Evolutionary conservation across 2,888 invertebrate species (phyloP).

Genomic region (Tetrapedia diversipes): DNA sequence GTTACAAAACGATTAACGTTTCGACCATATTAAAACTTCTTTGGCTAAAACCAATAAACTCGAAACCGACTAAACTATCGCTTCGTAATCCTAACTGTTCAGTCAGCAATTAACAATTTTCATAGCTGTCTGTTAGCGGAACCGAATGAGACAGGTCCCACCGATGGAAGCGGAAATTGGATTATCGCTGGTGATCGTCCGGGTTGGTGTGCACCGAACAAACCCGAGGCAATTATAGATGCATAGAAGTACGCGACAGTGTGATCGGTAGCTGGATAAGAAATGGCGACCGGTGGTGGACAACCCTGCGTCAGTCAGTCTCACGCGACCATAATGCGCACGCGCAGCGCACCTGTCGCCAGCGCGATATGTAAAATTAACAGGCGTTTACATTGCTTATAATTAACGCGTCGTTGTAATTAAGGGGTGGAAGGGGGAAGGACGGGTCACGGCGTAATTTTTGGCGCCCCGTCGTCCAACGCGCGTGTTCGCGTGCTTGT

Average conservation of each 20-base stretch:
- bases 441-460: constrained; percentile 27
- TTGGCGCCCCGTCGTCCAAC: background rate
- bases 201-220: constrained; percentile 39
- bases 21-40: no score
- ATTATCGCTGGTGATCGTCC: constrained; percentile 57
- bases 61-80: no score
- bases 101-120: constrained; percentile 13
- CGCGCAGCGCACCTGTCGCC: constrained; percentile 56
- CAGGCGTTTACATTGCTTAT: constrained; percentile 35
- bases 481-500: no score
- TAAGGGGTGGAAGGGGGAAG: constrained; percentile 7
- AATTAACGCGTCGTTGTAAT: constrained; percentile 44
- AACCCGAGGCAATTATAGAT: constrained; percentile 53
- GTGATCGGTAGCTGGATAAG: constrained; percentile 30
- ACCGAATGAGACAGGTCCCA: constrained; percentile 45
- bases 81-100: no score
- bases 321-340: constrained; percentile 30
- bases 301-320: constrained; percentile 36
- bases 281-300: background rate
- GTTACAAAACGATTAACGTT: no score
- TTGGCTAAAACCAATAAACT: no score
- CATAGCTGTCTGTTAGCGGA: background rate
- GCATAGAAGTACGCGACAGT: constrained; percentile 27
- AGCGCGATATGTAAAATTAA: constrained; percentile 52
- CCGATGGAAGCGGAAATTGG: constrained; percentile 28